Conservation (phyloP, 2,797 vertebrate genomes). For the Enteromius argenteus region DNA sequence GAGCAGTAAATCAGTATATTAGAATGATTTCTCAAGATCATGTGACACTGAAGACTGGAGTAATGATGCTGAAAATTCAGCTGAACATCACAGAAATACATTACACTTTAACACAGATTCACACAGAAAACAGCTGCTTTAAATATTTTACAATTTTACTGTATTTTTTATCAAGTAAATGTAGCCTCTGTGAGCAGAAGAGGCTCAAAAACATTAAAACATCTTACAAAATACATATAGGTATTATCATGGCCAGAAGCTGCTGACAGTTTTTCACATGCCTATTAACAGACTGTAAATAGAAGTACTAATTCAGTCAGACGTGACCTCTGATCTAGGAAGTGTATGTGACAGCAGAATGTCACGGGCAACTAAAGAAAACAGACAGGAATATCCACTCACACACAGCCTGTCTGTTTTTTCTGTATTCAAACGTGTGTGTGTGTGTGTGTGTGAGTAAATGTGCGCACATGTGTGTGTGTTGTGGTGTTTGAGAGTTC, state of each 20-base stretch:
- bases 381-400: neutral
- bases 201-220: neutral
- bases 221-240: neutral
- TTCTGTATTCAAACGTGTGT: neutral
- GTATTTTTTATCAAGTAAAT: neutral
- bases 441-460: neutral
- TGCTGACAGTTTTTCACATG: neutral
- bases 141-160: neutral
- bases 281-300: slow-evolving; percentile 25
- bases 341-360: slow-evolving; percentile 4
- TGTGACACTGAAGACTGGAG: neutral
- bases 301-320: slow-evolving; percentile 37
- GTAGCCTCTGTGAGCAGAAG: neutral
- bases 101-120: neutral
- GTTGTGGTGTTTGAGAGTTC: slow-evolving; percentile 59
- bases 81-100: neutral
- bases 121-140: neutral
- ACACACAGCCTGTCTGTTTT: neutral
- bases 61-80: neutral
- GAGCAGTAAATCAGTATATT: too few relatives aligned
- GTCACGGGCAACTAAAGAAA: neutral
- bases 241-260: neutral
- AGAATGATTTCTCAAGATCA: neutral
- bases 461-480: neutral
- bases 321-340: slow-evolving; percentile 22